Evolutionary conservation across 2,797 vertebrate species (phyloP).

Genomic region (Vireo griseus): DNA sequence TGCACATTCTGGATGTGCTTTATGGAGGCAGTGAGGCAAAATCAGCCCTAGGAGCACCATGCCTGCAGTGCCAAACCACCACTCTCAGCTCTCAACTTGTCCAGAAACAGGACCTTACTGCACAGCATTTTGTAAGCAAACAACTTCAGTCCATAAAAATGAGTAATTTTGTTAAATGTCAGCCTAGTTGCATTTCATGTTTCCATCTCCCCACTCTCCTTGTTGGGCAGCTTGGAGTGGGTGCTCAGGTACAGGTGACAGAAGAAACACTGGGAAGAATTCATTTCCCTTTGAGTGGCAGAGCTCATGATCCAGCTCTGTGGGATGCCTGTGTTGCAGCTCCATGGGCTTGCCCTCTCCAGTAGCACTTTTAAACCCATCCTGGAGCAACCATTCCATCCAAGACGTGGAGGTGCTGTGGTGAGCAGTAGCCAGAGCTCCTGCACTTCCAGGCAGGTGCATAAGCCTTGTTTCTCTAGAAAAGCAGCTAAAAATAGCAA

Average conservation of each 20-base stretch:
- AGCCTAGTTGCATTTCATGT: neutral
- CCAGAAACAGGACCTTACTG: neutral
- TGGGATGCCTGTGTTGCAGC: fast-evolving
- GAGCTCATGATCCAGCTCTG: neutral
- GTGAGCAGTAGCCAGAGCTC: neutral
- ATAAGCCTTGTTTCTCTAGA: neutral
- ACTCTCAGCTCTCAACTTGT: neutral
- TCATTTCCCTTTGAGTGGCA: fast-evolving
- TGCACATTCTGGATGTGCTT: fast-evolving
- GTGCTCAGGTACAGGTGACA: neutral
- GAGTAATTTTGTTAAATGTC: neutral
- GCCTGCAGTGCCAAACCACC: neutral
- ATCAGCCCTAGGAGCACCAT: neutral
- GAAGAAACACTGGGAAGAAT: neutral
- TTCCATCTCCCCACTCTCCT: neutral
- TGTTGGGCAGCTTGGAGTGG: fast-evolving
- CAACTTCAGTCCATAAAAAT: neutral
- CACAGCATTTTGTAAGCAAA: neutral
- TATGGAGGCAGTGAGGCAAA: neutral
- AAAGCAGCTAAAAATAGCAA: conserved; percentile 43
- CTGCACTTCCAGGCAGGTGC: neutral
- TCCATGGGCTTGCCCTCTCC: neutral
- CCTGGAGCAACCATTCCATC: neutral
- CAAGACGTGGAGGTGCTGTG: fast-evolving
- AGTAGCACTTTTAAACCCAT: neutral